Evolutionary conservation across 2,797 vertebrate genomes (phyloP).

Genomic region (Enteromius unitaeniatus): DNA sequence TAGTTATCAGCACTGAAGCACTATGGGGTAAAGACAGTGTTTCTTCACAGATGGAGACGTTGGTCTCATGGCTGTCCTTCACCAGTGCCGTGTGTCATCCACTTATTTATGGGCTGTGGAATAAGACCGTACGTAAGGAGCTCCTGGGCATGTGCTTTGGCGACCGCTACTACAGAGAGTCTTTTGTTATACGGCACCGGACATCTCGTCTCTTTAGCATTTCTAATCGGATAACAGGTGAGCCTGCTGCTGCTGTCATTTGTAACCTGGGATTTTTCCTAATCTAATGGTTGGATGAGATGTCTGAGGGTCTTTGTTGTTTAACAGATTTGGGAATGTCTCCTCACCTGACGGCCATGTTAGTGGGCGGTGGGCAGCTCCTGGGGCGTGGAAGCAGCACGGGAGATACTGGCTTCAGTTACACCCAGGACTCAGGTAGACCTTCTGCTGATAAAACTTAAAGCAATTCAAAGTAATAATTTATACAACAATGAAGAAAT

Average conservation of each 20-base stretch:
- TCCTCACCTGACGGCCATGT: slow-evolving; percentile 94
- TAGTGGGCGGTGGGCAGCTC: slow-evolving; percentile 88
- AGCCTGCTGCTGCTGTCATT: background rate
- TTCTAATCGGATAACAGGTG: slow-evolving; percentile 97
- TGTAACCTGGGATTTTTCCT: background rate
- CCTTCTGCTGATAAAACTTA: background rate
- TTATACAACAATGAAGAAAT: background rate
- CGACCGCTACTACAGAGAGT: slow-evolving; percentile 93
- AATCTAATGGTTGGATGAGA: background rate
- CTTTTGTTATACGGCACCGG: slow-evolving; percentile 89
- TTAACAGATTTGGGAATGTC: slow-evolving; percentile 94
- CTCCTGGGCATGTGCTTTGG: slow-evolving; percentile 97
- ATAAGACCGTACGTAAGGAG: slow-evolving; percentile 97
- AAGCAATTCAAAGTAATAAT: background rate
- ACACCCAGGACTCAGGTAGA: slow-evolving; percentile 95
- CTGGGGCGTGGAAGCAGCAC: slow-evolving; percentile 94
- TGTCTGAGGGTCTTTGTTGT: slow-evolving; percentile 18
- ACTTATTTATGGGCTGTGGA: slow-evolving; percentile 96
- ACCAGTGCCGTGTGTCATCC: slow-evolving; percentile 95
- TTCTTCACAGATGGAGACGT: slow-evolving; percentile 88
- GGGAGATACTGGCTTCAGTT: slow-evolving; percentile 96
- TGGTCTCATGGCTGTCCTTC: slow-evolving; percentile 95
- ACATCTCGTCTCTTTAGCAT: slow-evolving; percentile 95
- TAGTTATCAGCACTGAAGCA: slow-evolving; percentile 91
- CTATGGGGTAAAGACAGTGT: slow-evolving; percentile 90